Evolutionary conservation across 2,797 vertebrate species (phyloP).

Genomic region (Gambusia yucatana): DNA sequence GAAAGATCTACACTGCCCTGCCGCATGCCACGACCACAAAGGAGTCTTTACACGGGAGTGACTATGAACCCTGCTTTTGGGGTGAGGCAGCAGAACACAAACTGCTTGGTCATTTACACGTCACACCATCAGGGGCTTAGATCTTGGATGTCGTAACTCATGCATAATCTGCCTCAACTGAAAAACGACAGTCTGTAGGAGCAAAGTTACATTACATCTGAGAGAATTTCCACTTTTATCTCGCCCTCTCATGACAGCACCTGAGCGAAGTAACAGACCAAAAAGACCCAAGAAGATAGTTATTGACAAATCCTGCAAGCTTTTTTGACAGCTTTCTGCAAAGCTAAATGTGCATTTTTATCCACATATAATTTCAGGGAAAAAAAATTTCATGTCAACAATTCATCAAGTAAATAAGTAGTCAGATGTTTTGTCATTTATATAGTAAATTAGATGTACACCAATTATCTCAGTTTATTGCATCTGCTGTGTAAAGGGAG

Average conservation of each 20-base stretch:
- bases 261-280: slow-evolving; percentile 33
- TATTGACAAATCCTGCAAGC: slow-evolving; percentile 8
- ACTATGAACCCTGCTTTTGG: slow-evolving; percentile 47
- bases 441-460: slow-evolving; percentile 67
- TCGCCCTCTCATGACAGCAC: slow-evolving; percentile 11
- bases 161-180: slow-evolving; percentile 18
- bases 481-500: slow-evolving; percentile 64
- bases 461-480: slow-evolving; percentile 76
- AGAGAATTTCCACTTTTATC: slow-evolving; percentile 2
- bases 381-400: slow-evolving; percentile 23
- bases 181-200: slow-evolving; percentile 10
- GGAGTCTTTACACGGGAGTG: slow-evolving; percentile 64
- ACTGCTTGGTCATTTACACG: slow-evolving; percentile 58
- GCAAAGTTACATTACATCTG: slow-evolving; percentile 19
- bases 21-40: slow-evolving; percentile 75
- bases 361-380: slow-evolving; percentile 3
- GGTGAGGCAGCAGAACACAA: slow-evolving; percentile 50
- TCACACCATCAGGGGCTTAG: slow-evolving; percentile 60
- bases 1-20: slow-evolving; percentile 60
- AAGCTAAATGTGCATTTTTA: slow-evolving; percentile 6
- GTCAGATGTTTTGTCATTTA: slow-evolving; percentile 63
- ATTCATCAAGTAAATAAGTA: slow-evolving; percentile 57
- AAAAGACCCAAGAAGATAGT: slow-evolving; percentile 14
- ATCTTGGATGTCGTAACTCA: slow-evolving; percentile 42
- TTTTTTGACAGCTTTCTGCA: slow-evolving; percentile 9